phyloP scores from a whole-genome alignment of 2,113 vertebrate genomes.

The Cyphomyrus discorhynchus region DNA sequence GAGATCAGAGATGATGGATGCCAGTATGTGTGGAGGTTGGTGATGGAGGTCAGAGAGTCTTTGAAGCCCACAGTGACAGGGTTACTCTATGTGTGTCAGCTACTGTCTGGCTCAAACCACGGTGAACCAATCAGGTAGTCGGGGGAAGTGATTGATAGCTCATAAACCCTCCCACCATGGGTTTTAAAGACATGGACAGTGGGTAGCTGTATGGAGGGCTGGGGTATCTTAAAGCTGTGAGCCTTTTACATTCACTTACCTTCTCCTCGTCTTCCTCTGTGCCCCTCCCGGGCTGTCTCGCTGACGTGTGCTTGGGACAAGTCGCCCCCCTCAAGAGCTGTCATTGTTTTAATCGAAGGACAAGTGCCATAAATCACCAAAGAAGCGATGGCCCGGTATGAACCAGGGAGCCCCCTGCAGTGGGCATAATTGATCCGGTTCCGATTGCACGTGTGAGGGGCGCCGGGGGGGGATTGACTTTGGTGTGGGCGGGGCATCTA shows the following conservation, averaged over 20 bases:
- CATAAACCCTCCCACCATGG: background rate
- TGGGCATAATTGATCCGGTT: conserved; percentile 47
- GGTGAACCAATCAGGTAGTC: background rate
- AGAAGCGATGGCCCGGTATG: conserved; percentile 25
- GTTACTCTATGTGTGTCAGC: conserved; percentile 13
- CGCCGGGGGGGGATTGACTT: conserved; percentile 34
- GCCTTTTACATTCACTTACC: background rate
- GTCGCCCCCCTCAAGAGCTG: conserved; percentile 33
- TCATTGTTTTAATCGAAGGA: conserved; percentile 59
- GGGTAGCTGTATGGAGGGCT: background rate
- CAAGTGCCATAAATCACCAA: conserved; percentile 50
- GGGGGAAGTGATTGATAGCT: background rate
- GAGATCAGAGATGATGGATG: background rate
- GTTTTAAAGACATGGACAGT: conserved; percentile 22
- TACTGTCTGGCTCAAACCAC: background rate
- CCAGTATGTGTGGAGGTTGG: background rate
- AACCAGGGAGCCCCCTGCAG: conserved; percentile 45
- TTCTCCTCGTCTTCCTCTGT: background rate
- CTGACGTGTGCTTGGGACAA: conserved; percentile 37
- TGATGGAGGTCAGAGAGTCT: conserved; percentile 27
- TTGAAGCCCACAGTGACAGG: conserved; percentile 30
- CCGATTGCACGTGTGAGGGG: conserved; percentile 28
- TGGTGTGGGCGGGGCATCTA: conserved; percentile 9
- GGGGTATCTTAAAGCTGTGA: background rate
- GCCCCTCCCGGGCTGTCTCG: background rate